Conservation (phyloP, 2,888 invertebrate species). For the Sisyra nigra region DNA sequence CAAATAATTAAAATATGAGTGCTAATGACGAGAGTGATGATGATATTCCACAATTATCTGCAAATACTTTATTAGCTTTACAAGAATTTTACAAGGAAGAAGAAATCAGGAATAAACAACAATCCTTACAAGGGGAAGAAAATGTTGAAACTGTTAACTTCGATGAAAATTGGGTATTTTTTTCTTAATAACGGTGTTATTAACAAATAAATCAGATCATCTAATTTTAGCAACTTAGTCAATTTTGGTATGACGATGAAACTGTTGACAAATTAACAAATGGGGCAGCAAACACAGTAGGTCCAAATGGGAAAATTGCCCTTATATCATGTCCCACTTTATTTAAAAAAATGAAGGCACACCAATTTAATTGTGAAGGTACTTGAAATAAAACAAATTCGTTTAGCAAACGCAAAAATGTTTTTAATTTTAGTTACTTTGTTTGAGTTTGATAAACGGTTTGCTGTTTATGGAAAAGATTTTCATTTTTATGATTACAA, state of each 20-base stretch:
- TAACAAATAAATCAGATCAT: conserved; percentile 7
- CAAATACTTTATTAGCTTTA: conserved; percentile 54
- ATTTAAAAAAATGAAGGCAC: conserved; percentile 47
- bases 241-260: conserved; percentile 87
- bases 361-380: conserved; percentile 33
- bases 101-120: conserved; percentile 39
- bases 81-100: conserved; percentile 65
- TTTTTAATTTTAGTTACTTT: conserved; percentile 38
- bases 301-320: conserved; percentile 47
- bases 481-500: conserved; percentile 84
- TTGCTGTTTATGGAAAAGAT: conserved; percentile 58
- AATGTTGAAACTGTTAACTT: conserved; percentile 24
- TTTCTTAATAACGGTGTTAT: not conserved
- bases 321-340: conserved; percentile 81
- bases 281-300: conserved; percentile 40
- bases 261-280: conserved; percentile 59
- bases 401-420: conserved; percentile 13
- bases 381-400: conserved; percentile 10
- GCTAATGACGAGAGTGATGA: conserved; percentile 26
- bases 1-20: not conserved
- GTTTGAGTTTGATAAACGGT: conserved; percentile 76
- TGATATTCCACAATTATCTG: conserved; percentile 47
- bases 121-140: conserved; percentile 21
- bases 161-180: conserved; percentile 68
- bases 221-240: conserved; percentile 73